Base-by-base conservation (phyloP, 2,888 invertebrate genomes). In the Mythimna lalbum region DNA sequence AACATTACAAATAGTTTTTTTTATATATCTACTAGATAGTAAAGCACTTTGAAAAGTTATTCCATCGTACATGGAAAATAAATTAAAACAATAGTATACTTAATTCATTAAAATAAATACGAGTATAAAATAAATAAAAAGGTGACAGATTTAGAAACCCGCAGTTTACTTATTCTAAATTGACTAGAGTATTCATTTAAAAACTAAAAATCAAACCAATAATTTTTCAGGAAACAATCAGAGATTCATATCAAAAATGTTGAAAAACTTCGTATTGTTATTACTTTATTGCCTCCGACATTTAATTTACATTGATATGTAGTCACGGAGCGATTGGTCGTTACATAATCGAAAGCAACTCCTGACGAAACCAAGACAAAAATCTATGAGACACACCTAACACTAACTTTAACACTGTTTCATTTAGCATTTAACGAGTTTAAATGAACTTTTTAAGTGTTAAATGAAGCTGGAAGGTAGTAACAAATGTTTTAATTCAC, bases 41-140 rank as follows among this genome's bases (percentile, higher is more conserved):
- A 96, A 96, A 96, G 96, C 96, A 96, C 96, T 96, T 96, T 93
- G 94, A 95, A 95, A 95, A 94, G 90, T 93, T 94, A 90, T 91
- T 91, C 91, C 92, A 93, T 91, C 85, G 80, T 84, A 79, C 82
- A 90, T 92, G 93, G 91, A 91, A 91, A 91, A 88, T 72, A 72
- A 88, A 82, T 81, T 76, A 81, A 78, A 85, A 86, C 73, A 78
- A 82, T 77, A 75, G 49, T 64, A 43, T 74, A 61, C 9, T 52
- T 64, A 53, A 69, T 69, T 43, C 23, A 57, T 56, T 47, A 57
- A 75, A 76, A 53, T 67, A 73, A 72, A 49, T 60, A 67, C 27
- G 47, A 62, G 21, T 68, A 56, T 50, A 71, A 62, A 57, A 62
- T 52, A 49, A 74, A 73, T 49, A 72, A 75, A 56, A 79, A 43